A percentile compares a stretch with the other conserved stretches of the same genome.
These are phyloP conservation scores for Thryonomys swinderianus DNA, from an alignment of 2,113 vertebrate species.

Conservation along the genomic window DNA sequence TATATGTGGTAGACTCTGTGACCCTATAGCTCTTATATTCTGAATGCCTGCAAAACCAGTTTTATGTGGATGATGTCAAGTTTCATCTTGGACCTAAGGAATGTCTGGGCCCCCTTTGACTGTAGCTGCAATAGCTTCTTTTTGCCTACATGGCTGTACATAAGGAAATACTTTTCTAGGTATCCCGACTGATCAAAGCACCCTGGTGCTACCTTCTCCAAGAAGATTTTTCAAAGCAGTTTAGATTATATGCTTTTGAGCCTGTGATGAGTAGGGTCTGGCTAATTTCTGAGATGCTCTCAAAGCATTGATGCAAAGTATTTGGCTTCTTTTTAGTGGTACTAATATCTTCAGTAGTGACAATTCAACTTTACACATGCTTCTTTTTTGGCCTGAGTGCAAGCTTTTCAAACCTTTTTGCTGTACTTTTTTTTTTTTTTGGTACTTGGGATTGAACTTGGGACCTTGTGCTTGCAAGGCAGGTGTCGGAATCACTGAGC, in stretches of 20 bases:
- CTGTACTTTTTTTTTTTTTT: neutral
- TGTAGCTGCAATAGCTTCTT: neutral
- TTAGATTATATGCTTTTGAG: neutral
- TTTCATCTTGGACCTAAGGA: neutral
- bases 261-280: neutral
- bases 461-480: too few relatives aligned
- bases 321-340: neutral
- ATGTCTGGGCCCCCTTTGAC: neutral
- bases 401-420: neutral
- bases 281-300: neutral
- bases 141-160: neutral
- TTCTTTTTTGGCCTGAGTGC: neutral
- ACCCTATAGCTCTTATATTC: neutral
- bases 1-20: neutral
- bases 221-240: neutral
- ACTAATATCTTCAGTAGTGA: neutral
- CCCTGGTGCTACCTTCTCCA: neutral
- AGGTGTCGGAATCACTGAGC: too few relatives aligned
- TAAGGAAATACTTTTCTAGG: neutral
- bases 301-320: neutral
- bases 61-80: neutral
- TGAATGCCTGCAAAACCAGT: neutral
- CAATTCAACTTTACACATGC: neutral
- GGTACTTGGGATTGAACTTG: too few relatives aligned
- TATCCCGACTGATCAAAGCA: neutral